Conservation (phyloP, 2,888 invertebrate genomes). For the Oligia latruncula region DNA sequence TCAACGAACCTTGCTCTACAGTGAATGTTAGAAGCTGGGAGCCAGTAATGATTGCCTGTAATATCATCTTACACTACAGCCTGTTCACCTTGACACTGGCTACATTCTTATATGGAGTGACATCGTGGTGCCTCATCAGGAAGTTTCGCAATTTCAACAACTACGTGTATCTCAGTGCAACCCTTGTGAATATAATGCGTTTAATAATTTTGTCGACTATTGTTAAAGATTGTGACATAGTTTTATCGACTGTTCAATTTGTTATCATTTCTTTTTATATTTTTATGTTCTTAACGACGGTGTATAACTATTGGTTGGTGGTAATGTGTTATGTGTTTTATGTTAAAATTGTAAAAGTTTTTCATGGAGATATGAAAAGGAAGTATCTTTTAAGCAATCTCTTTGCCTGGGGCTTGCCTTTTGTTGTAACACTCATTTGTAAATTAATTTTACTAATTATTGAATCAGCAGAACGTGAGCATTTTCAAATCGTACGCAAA, state of each 20-base stretch:
- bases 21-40: not conserved
- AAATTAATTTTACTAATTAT: slow-evolving; percentile 21
- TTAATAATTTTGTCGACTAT: slow-evolving; percentile 5
- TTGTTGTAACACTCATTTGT: not conserved
- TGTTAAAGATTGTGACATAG: not conserved
- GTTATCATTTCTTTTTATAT: not conserved
- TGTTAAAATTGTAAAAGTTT: slow-evolving; percentile 35
- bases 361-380: slow-evolving; percentile 2
- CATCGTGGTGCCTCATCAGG: slow-evolving; percentile 43
- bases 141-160: slow-evolving; percentile 49
- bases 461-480: not conserved
- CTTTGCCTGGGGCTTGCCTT: slow-evolving; percentile 45
- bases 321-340: slow-evolving; percentile 44
- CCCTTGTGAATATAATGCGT: slow-evolving; percentile 38
- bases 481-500: not conserved
- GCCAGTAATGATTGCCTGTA: slow-evolving; percentile 1
- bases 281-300: not conserved
- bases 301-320: slow-evolving; percentile 41
- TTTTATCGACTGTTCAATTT: not conserved
- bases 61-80: not conserved
- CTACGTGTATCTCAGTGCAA: slow-evolving; percentile 40
- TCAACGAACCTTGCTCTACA: not conserved
- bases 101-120: slow-evolving; percentile 45
- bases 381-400: slow-evolving; percentile 35
- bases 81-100: slow-evolving; percentile 1